Percentiles rank a stretch among this genome's conserved stretches.
Conservation (phyloP, 53 echinoderm and acorn worm species). For the Apostichopus leukothele region DNA sequence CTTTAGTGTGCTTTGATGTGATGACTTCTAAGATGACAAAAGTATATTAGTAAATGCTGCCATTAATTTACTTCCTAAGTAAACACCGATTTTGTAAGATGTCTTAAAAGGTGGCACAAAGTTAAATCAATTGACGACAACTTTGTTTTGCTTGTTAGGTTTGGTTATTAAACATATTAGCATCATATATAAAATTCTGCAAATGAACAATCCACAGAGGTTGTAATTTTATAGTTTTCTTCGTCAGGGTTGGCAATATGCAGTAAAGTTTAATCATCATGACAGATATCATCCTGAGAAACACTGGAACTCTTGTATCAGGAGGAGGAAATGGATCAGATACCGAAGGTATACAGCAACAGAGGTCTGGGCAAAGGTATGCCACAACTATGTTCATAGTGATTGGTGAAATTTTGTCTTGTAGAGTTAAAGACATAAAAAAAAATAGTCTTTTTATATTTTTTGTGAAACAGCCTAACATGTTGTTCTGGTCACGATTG, state of each 20-base stretch:
- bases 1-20: too few relatives aligned
- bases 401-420: too few relatives aligned
- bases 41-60: too few relatives aligned
- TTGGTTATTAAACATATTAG: neutral
- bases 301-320: conserved; percentile 91
- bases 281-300: conserved; percentile 83
- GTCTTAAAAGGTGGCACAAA: neutral
- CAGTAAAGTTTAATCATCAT: conserved; percentile 80
- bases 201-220: neutral
- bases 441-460: too few relatives aligned
- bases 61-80: too few relatives aligned
- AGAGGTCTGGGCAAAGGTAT: conserved; percentile 93
- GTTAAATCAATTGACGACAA: neutral
- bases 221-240: conserved; percentile 19
- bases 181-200: neutral
- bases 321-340: conserved; percentile 95
- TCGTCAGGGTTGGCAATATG: conserved; percentile 94
- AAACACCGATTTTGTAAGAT: too few relatives aligned
- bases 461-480: too few relatives aligned
- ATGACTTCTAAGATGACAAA: too few relatives aligned
- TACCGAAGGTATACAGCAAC: conserved; percentile 80
- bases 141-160: neutral
- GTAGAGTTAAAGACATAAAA: too few relatives aligned
- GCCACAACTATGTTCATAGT: neutral
- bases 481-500: too few relatives aligned